These are phyloP conservation scores for Orbicella faveolata DNA, from an alignment of 64 coral and sea anemone genomes.

Conservation along the genomic window DNA sequence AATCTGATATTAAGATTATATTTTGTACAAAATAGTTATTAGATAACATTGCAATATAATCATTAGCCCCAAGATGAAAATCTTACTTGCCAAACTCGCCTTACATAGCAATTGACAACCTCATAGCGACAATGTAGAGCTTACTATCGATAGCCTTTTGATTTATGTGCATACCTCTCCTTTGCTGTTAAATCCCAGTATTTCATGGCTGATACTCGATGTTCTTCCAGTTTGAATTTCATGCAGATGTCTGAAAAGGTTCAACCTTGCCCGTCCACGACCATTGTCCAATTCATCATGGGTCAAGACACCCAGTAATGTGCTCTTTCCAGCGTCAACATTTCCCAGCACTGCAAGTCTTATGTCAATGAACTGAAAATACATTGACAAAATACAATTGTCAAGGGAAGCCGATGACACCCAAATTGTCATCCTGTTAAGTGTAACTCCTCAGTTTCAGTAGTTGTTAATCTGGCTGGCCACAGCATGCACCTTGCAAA, in stretches of 20 bases:
- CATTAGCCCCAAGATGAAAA: too few relatives aligned
- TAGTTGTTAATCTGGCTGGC: too few relatives aligned
- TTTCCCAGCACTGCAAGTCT: conserved; percentile 95
- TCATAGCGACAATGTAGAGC: too few relatives aligned
- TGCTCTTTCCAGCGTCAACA: conserved; percentile 97
- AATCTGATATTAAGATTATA: too few relatives aligned
- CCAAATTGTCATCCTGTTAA: too few relatives aligned
- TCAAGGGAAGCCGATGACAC: neutral
- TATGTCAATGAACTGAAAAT: conserved; percentile 87
- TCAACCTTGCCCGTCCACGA: conserved; percentile 87
- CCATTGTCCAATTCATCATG: conserved; percentile 97
- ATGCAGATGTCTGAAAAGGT: conserved; percentile 95
- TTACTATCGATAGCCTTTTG: too few relatives aligned
- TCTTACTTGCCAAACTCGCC: too few relatives aligned
- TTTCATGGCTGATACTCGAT: conserved; percentile 98
- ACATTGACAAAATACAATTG: neutral
- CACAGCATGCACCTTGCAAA: too few relatives aligned
- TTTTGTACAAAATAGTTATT: too few relatives aligned
- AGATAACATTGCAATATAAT: too few relatives aligned
- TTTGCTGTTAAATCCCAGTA: conserved; percentile 91
- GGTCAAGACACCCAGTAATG: conserved; percentile 88
- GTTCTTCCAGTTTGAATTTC: conserved; percentile 96
- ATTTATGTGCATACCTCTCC: conserved; percentile 72
- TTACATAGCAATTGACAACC: too few relatives aligned
- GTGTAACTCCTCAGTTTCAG: too few relatives aligned